A percentile compares a stretch with the other conserved stretches of the same genome.
phyloP scores from a whole-genome alignment of 2,113 vertebrate species.

The Acrocephalus arundinaceus region DNA sequence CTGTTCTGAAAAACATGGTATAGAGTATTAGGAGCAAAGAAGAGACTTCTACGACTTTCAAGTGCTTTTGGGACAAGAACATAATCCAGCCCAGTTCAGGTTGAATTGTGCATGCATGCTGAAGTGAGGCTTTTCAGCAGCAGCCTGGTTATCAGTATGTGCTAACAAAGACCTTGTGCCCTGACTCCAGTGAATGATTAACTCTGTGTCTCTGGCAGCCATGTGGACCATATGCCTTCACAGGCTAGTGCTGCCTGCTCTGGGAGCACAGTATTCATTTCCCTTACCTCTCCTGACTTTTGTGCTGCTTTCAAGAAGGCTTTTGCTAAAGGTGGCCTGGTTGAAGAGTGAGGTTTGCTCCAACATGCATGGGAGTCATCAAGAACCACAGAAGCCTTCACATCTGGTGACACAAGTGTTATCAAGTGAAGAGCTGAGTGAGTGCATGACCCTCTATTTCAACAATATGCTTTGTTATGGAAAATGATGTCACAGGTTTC shows the following conservation, averaged over 20 bases:
- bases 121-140: neutral
- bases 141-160: neutral
- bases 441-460: neutral
- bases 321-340: neutral
- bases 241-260: neutral
- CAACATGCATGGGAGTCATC: rapidly evolving
- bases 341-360: neutral
- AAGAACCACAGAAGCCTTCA: neutral
- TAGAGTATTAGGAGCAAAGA: neutral
- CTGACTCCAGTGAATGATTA: neutral
- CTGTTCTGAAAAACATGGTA: neutral
- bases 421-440: neutral
- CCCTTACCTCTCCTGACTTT: neutral
- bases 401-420: neutral
- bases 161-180: neutral
- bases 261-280: neutral
- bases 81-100: neutral
- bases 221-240: neutral
- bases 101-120: neutral
- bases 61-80: neutral
- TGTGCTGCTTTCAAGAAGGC: neutral
- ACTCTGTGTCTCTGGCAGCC: rapidly evolving
- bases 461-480: neutral
- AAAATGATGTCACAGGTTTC: neutral
- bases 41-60: neutral